Base-by-base conservation (phyloP, 2,888 invertebrate species). In the Watsonalla cultraria region DNA sequence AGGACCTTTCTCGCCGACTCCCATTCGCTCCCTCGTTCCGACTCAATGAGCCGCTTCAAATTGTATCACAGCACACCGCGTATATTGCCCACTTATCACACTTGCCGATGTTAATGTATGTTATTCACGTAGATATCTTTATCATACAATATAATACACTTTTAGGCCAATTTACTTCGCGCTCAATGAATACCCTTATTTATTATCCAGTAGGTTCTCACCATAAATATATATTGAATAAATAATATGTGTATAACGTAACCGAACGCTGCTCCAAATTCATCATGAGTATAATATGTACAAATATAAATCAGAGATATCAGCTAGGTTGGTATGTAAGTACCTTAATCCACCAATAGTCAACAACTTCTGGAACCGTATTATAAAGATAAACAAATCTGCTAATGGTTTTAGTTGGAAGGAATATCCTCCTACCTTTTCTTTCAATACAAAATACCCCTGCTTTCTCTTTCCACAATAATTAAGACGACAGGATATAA, bases 401-500 rank as follows among this genome's bases (percentile, higher is more conserved):
- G 52, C 47, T 60, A 64, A 65, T 70, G 56, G 61, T 53, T 64
- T 54, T 65, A 65, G 59, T 64, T 64, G 50, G 54, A 58, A 54
- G 50, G 54, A 58, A 54, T 51, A 62, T 53, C 57, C 60, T 65
- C 62, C 55, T 56, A 64, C 62, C 59, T 58, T 47, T 47, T 63
- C 64, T 46, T 45, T 51, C 55, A 13, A 42, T 45, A 6, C 6
- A 24, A 14, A 8, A 7, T 13, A 39, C 51, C 50, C 45, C 47
- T 60, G 54, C 56, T 60, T 60, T 59, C 60, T 62, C 61, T 57
- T 66, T 63, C 42, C 45, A 46, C 54, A 63, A 64, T 68, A 68
- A 74, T 74, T 67, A 68, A 63, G 63, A 58, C 58, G 68, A 65
- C 64, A 68, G 62, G 63, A 67, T 56, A 56, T 60, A 56, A 65